Evolutionary conservation across 2,113 vertebrate species (phyloP).

Genomic region (Oenanthe melanoleuca): DNA sequence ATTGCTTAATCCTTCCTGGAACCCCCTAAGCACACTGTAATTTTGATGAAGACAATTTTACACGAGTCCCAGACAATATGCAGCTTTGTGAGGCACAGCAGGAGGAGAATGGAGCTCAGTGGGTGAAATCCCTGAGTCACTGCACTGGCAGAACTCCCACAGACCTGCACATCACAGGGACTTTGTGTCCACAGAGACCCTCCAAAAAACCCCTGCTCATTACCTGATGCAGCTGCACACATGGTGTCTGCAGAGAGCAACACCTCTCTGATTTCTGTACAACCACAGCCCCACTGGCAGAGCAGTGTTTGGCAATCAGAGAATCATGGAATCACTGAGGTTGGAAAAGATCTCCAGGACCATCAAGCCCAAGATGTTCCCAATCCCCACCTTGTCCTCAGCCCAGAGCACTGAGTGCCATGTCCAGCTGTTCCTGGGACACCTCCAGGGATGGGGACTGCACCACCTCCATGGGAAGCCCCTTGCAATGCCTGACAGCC

Average conservation of each 20-base stretch:
- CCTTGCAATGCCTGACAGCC: neutral
- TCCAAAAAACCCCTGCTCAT: neutral
- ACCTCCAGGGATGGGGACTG: neutral
- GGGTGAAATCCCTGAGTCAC: slow-evolving; percentile 2
- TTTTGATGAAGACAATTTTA: slow-evolving; percentile 43
- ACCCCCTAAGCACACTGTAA: neutral
- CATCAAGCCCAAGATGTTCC: neutral
- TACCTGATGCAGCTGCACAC: neutral
- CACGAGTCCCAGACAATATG: neutral
- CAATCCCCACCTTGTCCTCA: neutral
- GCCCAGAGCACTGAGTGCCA: neutral
- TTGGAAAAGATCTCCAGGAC: neutral
- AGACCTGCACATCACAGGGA: accelerated
- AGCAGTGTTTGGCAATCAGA: neutral
- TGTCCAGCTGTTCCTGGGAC: neutral
- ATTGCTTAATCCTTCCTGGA: slow-evolving; percentile 51
- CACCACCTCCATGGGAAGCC: neutral
- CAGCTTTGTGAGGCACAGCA: slow-evolving; percentile 15
- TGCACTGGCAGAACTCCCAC: neutral
- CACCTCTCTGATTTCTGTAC: neutral
- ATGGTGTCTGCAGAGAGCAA: neutral
- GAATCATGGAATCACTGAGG: neutral
- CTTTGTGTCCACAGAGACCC: neutral
- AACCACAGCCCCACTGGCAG: neutral
- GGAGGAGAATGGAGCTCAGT: slow-evolving; percentile 23